phyloP scores from a whole-genome alignment of 2,888 invertebrate species.

The Tinea pellionella region DNA sequence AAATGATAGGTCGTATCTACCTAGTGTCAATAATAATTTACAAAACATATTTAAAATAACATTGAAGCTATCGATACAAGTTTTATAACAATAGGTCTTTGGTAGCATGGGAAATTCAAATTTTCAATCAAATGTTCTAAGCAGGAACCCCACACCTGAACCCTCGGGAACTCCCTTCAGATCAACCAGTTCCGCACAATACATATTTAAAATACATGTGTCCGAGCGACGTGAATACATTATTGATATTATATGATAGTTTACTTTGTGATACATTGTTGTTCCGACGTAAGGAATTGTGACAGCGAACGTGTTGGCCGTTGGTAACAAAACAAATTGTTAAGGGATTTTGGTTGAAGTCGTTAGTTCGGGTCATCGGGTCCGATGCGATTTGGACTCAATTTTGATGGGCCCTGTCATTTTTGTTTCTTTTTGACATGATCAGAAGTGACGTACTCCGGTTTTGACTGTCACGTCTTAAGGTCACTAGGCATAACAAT shows the following conservation, averaged over 20 bases:
- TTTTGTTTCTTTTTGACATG: slow-evolving; percentile 38
- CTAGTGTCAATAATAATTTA: not conserved
- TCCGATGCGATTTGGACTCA: slow-evolving; percentile 65
- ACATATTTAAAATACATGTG: slow-evolving; percentile 68
- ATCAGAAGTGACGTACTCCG: slow-evolving; percentile 13
- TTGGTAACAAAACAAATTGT: slow-evolving; percentile 36
- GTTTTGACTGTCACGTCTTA: slow-evolving; percentile 1
- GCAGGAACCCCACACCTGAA: slow-evolving; percentile 29
- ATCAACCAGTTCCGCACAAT: slow-evolving; percentile 64
- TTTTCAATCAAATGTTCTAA: slow-evolving; percentile 35
- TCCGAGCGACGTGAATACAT: slow-evolving; percentile 53
- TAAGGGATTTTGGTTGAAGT: slow-evolving; percentile 59
- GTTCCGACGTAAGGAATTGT: slow-evolving; percentile 18
- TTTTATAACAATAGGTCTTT: not conserved
- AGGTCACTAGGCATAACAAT: slow-evolving; percentile 1
- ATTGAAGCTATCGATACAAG: not conserved
- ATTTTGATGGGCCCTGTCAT: slow-evolving; percentile 60
- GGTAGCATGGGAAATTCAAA: slow-evolving; percentile 47
- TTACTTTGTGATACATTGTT: slow-evolving; percentile 30
- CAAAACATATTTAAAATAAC: slow-evolving; percentile 3
- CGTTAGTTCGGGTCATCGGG: slow-evolving; percentile 65
- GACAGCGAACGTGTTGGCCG: slow-evolving; percentile 17
- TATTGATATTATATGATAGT: slow-evolving; percentile 70
- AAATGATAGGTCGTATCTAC: too few species aligned
- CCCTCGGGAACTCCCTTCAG: slow-evolving; percentile 26